phyloP scores from a whole-genome alignment of 2,888 invertebrate species.

The Atethmia centrago region DNA sequence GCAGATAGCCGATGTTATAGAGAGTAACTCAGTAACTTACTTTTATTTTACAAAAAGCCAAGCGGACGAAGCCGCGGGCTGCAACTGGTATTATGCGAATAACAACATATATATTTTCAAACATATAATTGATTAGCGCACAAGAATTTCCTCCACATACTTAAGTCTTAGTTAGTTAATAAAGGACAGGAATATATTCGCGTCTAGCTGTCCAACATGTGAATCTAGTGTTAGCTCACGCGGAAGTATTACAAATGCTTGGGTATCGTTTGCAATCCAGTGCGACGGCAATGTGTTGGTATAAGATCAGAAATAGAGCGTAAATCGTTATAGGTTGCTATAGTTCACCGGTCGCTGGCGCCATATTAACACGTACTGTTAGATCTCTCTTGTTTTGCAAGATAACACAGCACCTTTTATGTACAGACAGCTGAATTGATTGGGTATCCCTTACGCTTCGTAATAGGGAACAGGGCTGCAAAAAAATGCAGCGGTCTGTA shows the following conservation, averaged over 20 bases:
- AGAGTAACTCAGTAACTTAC: too few relatives aligned
- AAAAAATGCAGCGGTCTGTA: not conserved
- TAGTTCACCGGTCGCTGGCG: constrained; percentile 46
- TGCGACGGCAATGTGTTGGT: constrained; percentile 57
- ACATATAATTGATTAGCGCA: not conserved
- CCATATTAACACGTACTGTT: constrained; percentile 51
- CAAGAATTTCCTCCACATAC: not conserved
- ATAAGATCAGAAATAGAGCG: constrained; percentile 62
- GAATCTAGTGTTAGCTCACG: constrained; percentile 40
- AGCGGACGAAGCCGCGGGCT: too few relatives aligned
- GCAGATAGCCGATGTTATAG: too few relatives aligned
- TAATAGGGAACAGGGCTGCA: not conserved
- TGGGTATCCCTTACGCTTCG: not conserved
- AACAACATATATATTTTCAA: not conserved
- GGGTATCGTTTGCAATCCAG: constrained; percentile 62
- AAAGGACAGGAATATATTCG: not conserved
- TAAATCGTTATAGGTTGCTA: constrained; percentile 61
- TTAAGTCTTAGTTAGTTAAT: not conserved
- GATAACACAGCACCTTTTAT: constrained; percentile 13
- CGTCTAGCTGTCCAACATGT: not conserved
- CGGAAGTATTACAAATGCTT: constrained; percentile 63
- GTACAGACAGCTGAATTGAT: not conserved
- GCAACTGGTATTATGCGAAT: too few relatives aligned
- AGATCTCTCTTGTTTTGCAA: constrained; percentile 45
- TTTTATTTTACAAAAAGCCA: too few relatives aligned